Evolutionary conservation across 2,888 invertebrate genomes (phyloP), one percentile per base, ranked within the genome.

Genomic region (Gnatocerus cornutus): DNA sequence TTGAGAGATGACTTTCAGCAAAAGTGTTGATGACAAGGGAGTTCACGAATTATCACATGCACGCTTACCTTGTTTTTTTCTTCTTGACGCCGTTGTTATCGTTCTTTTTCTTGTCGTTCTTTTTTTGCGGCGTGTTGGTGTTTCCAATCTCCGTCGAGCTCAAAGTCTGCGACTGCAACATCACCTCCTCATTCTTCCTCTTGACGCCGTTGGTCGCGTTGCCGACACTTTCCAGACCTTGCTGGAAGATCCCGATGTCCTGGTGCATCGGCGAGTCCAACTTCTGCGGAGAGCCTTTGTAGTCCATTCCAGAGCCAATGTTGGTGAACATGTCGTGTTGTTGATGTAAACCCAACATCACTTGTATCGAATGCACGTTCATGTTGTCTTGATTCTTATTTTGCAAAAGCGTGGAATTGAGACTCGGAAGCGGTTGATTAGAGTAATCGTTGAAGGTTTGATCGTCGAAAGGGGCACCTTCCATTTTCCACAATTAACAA

Each of bases 1-100:
- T 50, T 55, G 27, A 9, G 3, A 6, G 55, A 39, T 55, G 39
- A 39, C 14, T 55, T 37, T 55, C 27, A 16, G 13, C 21, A 21
- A 21, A 21, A 16, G 14, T 55, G 12, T 58, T 14, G 29, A 45
- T 21, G 45, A 55, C n/a, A 12, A 14, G 10, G 3, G 21, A 21
- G n/a, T n/a, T n/a, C n/a, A n/a, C n/a, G n/a, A n/a, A n/a, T n/a
- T n/a, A n/a, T n/a, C n/a, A n/a, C n/a, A n/a, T 46, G n/a, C 13
- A 1, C 6, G 41, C 48, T 45, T 84, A 95, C 96, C 96, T 93
- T 62, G 96, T 96, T 87, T 96, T 96, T 86, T 96, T 96, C 86
- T 96, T 96, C 84, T 96, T 96, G 37, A 94, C 93, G 52, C 94
- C 94, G 82, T 93, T 94, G 78, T 93, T 94, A 82, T 94, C 94